Evolutionary conservation across 1,140 invertebrate genomes (phyloP).

Genomic region (Brachionus paranguensis): DNA sequence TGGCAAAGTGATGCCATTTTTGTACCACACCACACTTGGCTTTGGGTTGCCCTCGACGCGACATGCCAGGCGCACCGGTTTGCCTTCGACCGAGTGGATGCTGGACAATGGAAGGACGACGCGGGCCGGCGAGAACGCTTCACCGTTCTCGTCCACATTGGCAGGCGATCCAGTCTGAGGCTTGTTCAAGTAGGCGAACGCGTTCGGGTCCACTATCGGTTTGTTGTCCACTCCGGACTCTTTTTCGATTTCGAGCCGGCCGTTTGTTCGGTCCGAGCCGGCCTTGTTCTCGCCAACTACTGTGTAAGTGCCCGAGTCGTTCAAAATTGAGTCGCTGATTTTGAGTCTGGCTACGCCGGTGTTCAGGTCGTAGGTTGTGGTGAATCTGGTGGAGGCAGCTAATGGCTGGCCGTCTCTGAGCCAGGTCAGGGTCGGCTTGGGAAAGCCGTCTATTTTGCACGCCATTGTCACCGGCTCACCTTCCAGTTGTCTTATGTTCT

Average conservation of each 20-base stretch:
- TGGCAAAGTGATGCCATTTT: background rate
- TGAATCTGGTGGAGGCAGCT: background rate
- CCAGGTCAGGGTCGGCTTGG: conserved; percentile 61
- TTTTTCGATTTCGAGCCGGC: background rate
- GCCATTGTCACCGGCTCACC: conserved; percentile 70
- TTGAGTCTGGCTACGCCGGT: conserved; percentile 60
- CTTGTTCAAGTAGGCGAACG: conserved; percentile 19
- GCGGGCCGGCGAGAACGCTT: conserved; percentile 2
- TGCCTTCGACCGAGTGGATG: conserved; percentile 58
- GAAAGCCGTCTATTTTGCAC: conserved; percentile 69
- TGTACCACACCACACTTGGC: conserved; percentile 29
- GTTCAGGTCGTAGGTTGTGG: conserved; percentile 27
- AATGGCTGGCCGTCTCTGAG: conserved; percentile 31
- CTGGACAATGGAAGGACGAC: background rate
- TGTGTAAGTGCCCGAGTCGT: conserved; percentile 78
- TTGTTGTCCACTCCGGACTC: conserved; percentile 8
- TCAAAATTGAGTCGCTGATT: conserved; percentile 70
- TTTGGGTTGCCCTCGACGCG: conserved; percentile 66
- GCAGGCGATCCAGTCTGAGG: background rate
- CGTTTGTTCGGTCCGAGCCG: background rate
- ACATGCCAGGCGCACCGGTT: conserved; percentile 68
- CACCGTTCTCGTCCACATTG: background rate
- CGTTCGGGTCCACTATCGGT: background rate
- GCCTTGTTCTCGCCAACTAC: conserved; percentile 48
- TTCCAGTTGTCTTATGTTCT: conserved; percentile 47